These are phyloP conservation scores for Merops nubicus DNA, from an alignment of 2,113 vertebrate genomes.

Conservation along the genomic window DNA sequence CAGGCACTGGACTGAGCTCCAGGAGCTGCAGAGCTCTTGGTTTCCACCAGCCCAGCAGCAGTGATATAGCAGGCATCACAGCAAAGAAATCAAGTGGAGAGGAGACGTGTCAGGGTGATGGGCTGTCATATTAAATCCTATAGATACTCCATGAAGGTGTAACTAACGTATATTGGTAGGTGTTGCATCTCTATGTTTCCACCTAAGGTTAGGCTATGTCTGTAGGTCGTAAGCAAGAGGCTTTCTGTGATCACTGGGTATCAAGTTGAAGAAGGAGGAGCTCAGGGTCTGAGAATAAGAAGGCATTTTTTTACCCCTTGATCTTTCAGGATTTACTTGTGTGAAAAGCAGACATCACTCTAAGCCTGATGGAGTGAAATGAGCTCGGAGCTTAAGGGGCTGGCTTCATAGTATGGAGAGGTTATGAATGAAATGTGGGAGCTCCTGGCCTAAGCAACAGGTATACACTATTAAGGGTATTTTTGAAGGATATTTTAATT, in stretches of 20 bases:
- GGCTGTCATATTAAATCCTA: not conserved
- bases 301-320: not conserved
- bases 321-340: not conserved
- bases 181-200: not conserved
- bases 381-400: not conserved
- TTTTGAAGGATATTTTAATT: not conserved
- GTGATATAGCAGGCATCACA: not conserved
- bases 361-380: not conserved
- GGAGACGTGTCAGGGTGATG: rapidly evolving
- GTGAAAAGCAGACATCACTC: not conserved
- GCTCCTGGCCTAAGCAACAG: not conserved
- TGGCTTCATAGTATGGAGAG: not conserved
- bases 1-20: not conserved
- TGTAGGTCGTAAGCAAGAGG: not conserved
- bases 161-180: not conserved
- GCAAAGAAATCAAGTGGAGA: not conserved
- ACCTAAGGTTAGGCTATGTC: not conserved
- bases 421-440: not conserved
- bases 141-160: not conserved
- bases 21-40: not conserved
- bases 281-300: not conserved
- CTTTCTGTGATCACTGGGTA: not conserved
- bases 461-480: not conserved
- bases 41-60: not conserved
- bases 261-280: not conserved